A percentile compares a stretch with the other conserved stretches of the same genome.
Evolutionary conservation across 1,140 invertebrate genomes (phyloP).

Genomic region (Conopomorpha cramerella): DNA sequence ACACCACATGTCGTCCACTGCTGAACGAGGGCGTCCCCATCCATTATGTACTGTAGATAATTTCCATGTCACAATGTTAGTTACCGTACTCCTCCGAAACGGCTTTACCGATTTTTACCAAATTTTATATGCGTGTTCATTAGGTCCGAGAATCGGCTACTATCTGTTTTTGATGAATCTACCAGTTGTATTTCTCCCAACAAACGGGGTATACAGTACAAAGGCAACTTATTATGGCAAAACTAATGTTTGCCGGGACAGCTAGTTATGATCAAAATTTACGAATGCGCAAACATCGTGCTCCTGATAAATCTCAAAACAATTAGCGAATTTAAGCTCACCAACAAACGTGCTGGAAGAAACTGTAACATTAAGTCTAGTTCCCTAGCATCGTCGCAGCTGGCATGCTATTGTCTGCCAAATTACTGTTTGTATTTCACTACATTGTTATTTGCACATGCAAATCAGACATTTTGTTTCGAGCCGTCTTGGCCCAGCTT

Average conservation of each 20-base stretch:
- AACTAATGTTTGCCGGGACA: neutral
- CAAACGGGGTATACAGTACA: neutral
- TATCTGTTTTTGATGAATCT: too few species aligned
- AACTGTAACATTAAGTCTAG: constrained; percentile 37
- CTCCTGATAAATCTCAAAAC: neutral
- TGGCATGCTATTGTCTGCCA: constrained; percentile 38
- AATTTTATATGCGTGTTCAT: too few species aligned
- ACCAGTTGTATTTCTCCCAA: too few species aligned
- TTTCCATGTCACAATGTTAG: too few species aligned
- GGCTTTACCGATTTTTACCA: too few species aligned
- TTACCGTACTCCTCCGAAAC: too few species aligned
- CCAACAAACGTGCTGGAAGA: too few species aligned
- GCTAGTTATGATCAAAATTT: neutral
- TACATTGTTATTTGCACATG: constrained; percentile 51
- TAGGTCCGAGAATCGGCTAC: too few species aligned
- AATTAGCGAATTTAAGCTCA: too few species aligned
- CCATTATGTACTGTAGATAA: too few species aligned
- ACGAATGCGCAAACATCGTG: neutral
- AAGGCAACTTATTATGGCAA: neutral
- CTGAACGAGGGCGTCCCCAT: too few species aligned
- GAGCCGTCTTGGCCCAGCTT: constrained; percentile 6
- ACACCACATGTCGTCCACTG: too few species aligned
- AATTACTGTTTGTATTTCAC: constrained; percentile 54
- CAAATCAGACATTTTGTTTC: constrained; percentile 54
- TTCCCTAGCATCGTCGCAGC: constrained; percentile 28